Base-by-base conservation (phyloP, 23 tunicate genomes). In the Diplosoma virens region DNA sequence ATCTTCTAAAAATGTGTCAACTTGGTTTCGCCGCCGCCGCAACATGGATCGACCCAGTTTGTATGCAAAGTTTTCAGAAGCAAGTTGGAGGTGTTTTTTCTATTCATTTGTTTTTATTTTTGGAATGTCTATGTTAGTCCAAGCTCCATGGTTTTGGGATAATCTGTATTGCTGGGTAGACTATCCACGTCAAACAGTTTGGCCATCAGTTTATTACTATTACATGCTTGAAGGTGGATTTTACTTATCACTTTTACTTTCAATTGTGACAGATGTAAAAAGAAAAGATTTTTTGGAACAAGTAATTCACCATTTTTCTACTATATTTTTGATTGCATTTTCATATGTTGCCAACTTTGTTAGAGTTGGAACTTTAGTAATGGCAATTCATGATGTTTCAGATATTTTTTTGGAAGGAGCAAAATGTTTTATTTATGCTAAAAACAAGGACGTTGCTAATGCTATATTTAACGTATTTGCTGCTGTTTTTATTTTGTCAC, bases 131-230 rank as follows among this genome's bases (percentile, higher is more conserved):
- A 77, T 68, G 54, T 67, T 88, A 16, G 41, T 65, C 3, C 81
- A 76, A 47, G 52, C 96, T 2, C 95, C 99, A 2, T 95, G 96
- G 96, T 89, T 95, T 77, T 95, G 99, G 99, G 93, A 95, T 29
- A 84, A 64, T 21, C 18, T 76, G 32, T 54, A 95, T 32, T 89
- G 96, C 50, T 95, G 99, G 99, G 67, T 50, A 0, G 93, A 73
- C 27, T 95, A 80, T 65, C 96, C 99, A 4, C 75, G 82, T 2
- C 99, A 95, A 69, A 30, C 63, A 1, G 33, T 90, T 0, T 82
- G 79, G 80, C 52, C 50, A 20, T 61, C 93, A 0, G 83, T 86
- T 34, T 84, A 80, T 67, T 75, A 66, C 37, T 95, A 95, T 61
- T 95, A 95, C 78, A 80, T 95, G 92, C 74, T 89, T 24, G 99